Base-by-base conservation (phyloP, 1,140 invertebrate species). In the Pseudoatta argentina region DNA sequence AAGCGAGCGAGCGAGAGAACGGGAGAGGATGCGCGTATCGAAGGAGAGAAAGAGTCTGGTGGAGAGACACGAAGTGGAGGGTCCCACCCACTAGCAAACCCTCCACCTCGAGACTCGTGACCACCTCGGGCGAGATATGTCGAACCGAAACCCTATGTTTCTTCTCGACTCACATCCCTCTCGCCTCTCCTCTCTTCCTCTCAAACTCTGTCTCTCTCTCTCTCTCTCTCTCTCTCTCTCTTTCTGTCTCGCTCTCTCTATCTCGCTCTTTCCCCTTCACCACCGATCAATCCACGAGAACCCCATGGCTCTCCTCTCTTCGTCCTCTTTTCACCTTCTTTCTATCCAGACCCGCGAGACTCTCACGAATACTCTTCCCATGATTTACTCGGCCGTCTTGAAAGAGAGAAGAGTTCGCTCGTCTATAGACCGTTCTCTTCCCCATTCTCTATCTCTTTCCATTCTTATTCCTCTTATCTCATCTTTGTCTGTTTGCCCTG, bases 91-190 rank as follows among this genome's bases (percentile, higher is more conserved):
- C 94, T 91, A 93, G 88, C 82, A 89, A 44, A 85, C 92, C 91
- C 92, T 92, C 90, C 88, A 79, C 88, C 82, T 83, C 55, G 88
- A 78, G 75, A 89, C 66, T 94, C 94, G 94, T 95, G 94, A 95
- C 94, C 94, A 94, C 94, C 94, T 93, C 94, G 91, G 94, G 94
- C 94, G 93, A n/a, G 94, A 94, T 95, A 94, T 92, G 94, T 94
- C 94, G 93, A 94, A 94, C 93, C 94, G 87, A 95, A 94, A 94
- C 93, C 88, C 89, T 88, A 86, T 86, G 91, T 89, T 91, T 92
- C 89, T 88, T 91, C 89, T 87, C 85, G 53, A 48, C 77, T 87
- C 86, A n/a, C 86, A 76, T 90, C 91, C 88, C 90, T 91, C 89
- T 93, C 88, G 34, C 86, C 88, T 86, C 86, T 76, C 30, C 53